Evolutionary conservation across 1,140 invertebrate genomes (phyloP).

Genomic region (Drosophila carrolli): DNA sequence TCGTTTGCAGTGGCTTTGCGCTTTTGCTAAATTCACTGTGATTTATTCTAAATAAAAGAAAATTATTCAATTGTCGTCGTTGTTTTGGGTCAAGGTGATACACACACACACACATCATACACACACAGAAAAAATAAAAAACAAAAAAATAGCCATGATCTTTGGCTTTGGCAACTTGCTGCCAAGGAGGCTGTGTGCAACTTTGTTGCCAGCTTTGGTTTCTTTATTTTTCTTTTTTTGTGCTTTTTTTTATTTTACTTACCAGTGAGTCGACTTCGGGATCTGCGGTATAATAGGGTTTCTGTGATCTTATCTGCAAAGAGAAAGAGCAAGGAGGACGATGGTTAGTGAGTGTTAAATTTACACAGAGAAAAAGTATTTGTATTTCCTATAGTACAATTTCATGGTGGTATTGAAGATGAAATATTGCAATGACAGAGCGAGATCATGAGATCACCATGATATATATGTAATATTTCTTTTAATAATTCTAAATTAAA

Average conservation of each 20-base stretch:
- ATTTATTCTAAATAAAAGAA: constrained; percentile 83
- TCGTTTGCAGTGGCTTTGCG: constrained; percentile 33
- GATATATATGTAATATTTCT: background rate
- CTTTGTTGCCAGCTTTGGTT: constrained; percentile 50
- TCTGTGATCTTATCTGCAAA: constrained; percentile 98
- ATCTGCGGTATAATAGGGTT: constrained; percentile 98
- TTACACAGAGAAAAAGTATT: constrained; percentile 24
- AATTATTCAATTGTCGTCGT: constrained; percentile 82
- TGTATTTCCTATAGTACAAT: too few relatives aligned
- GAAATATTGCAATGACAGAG: too few relatives aligned
- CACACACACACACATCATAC: constrained; percentile 21
- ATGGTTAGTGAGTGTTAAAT: constrained; percentile 39
- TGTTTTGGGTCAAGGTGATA: constrained; percentile 81
- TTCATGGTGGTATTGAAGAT: too few relatives aligned
- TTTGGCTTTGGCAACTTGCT: constrained; percentile 61
- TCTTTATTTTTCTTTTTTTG: constrained; percentile 20
- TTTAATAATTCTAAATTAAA: too few relatives aligned
- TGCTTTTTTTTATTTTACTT: constrained; percentile 87
- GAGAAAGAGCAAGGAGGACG: constrained; percentile 81
- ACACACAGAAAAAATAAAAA: constrained; percentile 12
- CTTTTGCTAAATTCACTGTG: constrained; percentile 73
- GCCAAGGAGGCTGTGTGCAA: constrained; percentile 53
- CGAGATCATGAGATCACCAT: too few relatives aligned
- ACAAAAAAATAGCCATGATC: constrained; percentile 53
- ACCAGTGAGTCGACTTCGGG: constrained; percentile 99